Evolutionary conservation across 2,888 invertebrate genomes (phyloP).

Genomic region (Schizotus pectinicornis): DNA sequence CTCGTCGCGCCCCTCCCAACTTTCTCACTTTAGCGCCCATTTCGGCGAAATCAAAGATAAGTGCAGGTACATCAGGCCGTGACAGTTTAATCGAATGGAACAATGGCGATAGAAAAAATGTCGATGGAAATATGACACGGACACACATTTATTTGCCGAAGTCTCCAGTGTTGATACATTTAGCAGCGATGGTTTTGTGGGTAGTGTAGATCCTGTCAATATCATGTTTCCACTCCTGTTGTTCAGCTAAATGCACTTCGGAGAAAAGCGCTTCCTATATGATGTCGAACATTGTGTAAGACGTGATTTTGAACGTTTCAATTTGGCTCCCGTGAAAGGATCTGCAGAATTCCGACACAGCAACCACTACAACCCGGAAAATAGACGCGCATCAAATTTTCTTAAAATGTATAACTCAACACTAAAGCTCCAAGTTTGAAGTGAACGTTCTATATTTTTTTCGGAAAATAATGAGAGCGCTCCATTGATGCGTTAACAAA

Average conservation of each 20-base stretch:
- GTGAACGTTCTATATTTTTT: background rate
- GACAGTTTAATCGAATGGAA: conserved; percentile 7
- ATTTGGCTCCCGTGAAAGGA: background rate
- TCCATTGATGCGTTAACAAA: no score
- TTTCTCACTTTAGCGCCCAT: no score
- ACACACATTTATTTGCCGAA: conserved; percentile 33
- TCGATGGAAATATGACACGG: conserved; percentile 33
- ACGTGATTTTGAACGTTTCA: conserved; percentile 4
- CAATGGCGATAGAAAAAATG: conserved; percentile 18
- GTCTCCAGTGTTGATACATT: no score
- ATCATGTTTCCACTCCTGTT: conserved; percentile 35
- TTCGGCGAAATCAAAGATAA: background rate
- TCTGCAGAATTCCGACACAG: background rate
- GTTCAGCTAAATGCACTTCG: conserved; percentile 2
- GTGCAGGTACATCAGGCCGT: conserved; percentile 26
- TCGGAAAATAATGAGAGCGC: background rate
- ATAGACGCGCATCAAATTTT: background rate
- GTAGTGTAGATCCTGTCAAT: conserved; percentile 35
- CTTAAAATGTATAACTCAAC: background rate
- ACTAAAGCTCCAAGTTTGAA: background rate
- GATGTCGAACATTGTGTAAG: background rate
- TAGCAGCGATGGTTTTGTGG: conserved; percentile 22
- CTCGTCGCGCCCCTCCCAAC: no score
- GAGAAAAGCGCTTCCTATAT: conserved; percentile 1
- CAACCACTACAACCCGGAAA: background rate